Evolutionary conservation across 2,113 vertebrate species (phyloP).

Genomic region (Neoarius graeffei): DNA sequence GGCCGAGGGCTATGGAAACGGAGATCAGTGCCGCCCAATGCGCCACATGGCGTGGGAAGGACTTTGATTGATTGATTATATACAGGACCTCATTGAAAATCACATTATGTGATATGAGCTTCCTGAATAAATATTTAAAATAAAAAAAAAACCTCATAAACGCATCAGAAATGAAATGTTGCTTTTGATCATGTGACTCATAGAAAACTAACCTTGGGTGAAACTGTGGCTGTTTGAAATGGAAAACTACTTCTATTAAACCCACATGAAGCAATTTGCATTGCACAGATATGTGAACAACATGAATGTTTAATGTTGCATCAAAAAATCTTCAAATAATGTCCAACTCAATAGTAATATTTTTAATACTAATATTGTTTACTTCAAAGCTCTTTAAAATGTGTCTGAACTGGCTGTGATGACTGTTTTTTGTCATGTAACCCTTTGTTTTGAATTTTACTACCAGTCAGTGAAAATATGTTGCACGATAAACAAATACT

Average conservation of each 20-base stretch:
- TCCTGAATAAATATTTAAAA: too few species aligned
- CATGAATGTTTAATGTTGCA: not conserved
- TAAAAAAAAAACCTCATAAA: not conserved
- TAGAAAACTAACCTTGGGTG: not conserved
- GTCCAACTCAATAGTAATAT: not conserved
- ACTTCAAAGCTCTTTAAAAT: not conserved
- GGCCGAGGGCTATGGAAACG: too few species aligned
- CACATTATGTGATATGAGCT: too few species aligned
- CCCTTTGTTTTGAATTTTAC: not conserved
- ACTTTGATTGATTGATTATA: too few species aligned
- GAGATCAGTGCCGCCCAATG: too few species aligned
- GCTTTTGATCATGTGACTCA: not conserved
- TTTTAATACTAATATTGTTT: not conserved
- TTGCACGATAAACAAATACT: not conserved
- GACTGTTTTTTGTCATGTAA: not conserved
- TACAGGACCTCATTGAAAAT: too few species aligned
- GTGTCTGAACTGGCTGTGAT: not conserved
- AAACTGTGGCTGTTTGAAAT: not conserved
- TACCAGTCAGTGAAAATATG: not conserved
- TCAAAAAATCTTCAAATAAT: not conserved
- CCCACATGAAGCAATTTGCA: not conserved
- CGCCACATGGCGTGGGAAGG: too few species aligned
- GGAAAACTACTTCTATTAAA: not conserved
- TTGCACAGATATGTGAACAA: not conserved
- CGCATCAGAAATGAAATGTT: slow-evolving; percentile 13